These are phyloP conservation scores for Nephrotoma guestfalica DNA, from an alignment of 2,888 invertebrate species.

Conservation along the genomic window DNA sequence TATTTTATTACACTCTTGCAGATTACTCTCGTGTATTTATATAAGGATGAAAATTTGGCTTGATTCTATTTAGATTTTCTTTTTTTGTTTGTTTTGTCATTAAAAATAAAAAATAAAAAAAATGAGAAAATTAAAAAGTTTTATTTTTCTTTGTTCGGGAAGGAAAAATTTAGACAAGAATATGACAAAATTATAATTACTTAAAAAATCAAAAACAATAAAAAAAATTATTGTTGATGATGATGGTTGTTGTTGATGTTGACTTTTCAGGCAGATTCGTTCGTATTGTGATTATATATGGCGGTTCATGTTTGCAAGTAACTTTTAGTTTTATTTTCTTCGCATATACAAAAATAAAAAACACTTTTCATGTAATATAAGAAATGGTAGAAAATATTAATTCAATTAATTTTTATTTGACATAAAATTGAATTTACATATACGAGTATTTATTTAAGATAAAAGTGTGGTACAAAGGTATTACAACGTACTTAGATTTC, in stretches of 20 bases:
- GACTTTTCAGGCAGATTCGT: not conserved
- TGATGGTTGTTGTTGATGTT: not conserved
- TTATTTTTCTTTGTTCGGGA: not conserved
- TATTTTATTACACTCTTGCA: not conserved
- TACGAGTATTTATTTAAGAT: not conserved
- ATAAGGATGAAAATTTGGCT: not conserved
- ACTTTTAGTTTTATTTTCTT: not conserved
- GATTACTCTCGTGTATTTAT: not conserved
- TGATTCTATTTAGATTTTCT: not conserved
- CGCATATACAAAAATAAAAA: not conserved
- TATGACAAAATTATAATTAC: not conserved
- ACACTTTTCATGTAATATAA: not conserved
- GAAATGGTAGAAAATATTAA: not conserved
- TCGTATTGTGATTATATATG: not conserved
- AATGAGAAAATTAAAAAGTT: not conserved
- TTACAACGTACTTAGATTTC: not conserved
- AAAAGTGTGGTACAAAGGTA: not conserved
- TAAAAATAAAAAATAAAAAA: not conserved
- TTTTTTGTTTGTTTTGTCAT: not conserved
- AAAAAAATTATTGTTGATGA: not conserved
- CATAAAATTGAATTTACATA: not conserved
- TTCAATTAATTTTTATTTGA: not conserved
- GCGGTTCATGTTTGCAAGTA: not conserved
- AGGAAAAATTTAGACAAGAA: not conserved
- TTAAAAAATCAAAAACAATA: not conserved